These are phyloP conservation scores for Loxodonta africana DNA, from an alignment of 2,113 vertebrate species.

Conservation along the genomic window DNA sequence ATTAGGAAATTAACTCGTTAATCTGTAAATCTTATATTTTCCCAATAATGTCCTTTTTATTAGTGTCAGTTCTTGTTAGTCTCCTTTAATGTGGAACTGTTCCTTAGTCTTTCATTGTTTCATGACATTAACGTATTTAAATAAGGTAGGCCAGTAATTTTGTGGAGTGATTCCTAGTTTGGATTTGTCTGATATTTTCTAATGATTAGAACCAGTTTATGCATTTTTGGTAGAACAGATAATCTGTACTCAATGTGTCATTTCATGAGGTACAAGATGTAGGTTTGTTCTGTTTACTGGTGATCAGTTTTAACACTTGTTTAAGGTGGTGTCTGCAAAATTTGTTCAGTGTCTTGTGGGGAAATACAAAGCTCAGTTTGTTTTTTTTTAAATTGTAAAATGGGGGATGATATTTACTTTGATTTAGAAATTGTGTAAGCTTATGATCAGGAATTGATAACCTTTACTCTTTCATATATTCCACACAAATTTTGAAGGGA, in stretches of 20 bases:
- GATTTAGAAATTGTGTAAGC: neutral
- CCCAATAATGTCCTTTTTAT: neutral
- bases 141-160: neutral
- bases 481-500: neutral
- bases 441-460: neutral
- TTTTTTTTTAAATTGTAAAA: neutral
- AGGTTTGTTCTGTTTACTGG: neutral
- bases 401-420: slow-evolving; percentile 11
- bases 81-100: neutral
- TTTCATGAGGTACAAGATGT: neutral
- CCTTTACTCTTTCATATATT: neutral
- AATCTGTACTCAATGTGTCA: neutral
- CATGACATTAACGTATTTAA: neutral
- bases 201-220: neutral
- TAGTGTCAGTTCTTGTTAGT: neutral
- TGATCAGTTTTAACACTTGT: neutral
- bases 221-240: neutral
- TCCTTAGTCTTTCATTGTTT: neutral
- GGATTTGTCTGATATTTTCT: neutral
- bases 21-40: neutral
- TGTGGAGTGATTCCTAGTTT: neutral
- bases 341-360: neutral
- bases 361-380: neutral
- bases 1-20: neutral
- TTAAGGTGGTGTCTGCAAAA: neutral